Evolutionary conservation across 2,797 vertebrate genomes (phyloP), one percentile per base, ranked within the genome.

Genomic region (Ctenosaura bakeri): DNA sequence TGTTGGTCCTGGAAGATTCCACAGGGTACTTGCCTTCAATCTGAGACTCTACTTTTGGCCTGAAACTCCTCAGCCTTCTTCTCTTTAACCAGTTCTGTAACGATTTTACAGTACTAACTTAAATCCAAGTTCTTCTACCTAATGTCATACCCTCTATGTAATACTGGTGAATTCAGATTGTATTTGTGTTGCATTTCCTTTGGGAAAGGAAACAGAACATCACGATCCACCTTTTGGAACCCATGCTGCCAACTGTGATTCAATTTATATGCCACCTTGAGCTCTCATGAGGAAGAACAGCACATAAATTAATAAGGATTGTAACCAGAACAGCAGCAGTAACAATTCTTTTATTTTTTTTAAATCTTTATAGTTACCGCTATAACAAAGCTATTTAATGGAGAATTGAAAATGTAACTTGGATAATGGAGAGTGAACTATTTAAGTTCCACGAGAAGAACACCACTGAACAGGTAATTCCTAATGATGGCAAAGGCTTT

Each of bases 1-100:
- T 22, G 24, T 18, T 71, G 29, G 81, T 79, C 59, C 52, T 54
- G 32, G n/a, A 54, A 20, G 16, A 79, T 59, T 32, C 13, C 42
- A 69, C 54, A 69, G 42, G 42, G 26, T 42, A 87, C 42, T 66
- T 81, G 38, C 13, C 38, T 50, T 66, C 38, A 50, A n/a, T 2
- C 80, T 87, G 38, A 50, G 59, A 64, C 6, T 52, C 78, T 85
- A 26, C 59, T 86, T 90, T 66, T 73, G n/a, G 66, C 22, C 42
- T 66, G 9, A 13, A 20, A 74, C 74, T 38, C 24, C 9, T 62
- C 8, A 18, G 22, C 6, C 18, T 42, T 14, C 6, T 52, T 79
- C 18, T 18, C n/a, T 73, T 86, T 90, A 76, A 24, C n/a, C 20
- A 54, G 2, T 62, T 52, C 54, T 42, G 85, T 62, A 62, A 73